Percentiles rank a stretch among this genome's conserved stretches.
Evolutionary conservation across 2,888 invertebrate species (phyloP).

Genomic region (Pteria penguin): DNA sequence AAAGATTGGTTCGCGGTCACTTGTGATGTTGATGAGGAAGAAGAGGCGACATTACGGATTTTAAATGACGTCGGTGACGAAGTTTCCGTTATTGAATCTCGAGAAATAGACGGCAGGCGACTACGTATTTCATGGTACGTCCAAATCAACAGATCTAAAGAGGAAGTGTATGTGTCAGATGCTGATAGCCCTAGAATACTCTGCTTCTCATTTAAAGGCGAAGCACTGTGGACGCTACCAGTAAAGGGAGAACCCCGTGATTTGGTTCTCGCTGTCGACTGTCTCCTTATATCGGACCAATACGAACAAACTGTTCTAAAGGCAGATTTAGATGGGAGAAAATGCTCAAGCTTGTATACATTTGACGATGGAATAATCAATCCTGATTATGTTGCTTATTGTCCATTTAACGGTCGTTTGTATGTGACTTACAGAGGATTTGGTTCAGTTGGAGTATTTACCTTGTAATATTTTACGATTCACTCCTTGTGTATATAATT

Average conservation of each 20-base stretch:
- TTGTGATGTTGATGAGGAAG: slow-evolving; percentile 18
- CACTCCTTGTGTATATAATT: too few species aligned
- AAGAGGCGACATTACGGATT: slow-evolving; percentile 24
- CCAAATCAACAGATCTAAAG: background rate
- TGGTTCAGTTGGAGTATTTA: slow-evolving; percentile 1
- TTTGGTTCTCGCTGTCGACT: slow-evolving; percentile 9
- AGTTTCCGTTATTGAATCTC: slow-evolving; percentile 11
- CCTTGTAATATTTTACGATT: too few species aligned
- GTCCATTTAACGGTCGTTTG: background rate
- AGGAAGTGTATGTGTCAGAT: slow-evolving; percentile 23
- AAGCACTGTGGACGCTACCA: slow-evolving; percentile 12
- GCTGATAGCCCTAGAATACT: slow-evolving; percentile 8
- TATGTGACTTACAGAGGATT: slow-evolving; percentile 10
- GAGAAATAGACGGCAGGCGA: background rate
- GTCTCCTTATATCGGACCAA: slow-evolving; percentile 33
- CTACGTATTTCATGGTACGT: slow-evolving; percentile 5
- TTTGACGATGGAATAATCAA: slow-evolving; percentile 30
- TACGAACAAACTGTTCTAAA: slow-evolving; percentile 21
- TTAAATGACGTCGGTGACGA: slow-evolving; percentile 28
- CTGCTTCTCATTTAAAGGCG: slow-evolving; percentile 23
- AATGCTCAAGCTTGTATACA: background rate
- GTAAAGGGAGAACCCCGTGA: slow-evolving; percentile 24
- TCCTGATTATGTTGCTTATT: slow-evolving; percentile 23
- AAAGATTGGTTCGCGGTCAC: slow-evolving; percentile 23
- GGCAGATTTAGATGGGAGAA: background rate